Evolutionary conservation across 2,113 vertebrate genomes (phyloP).

Genomic region (Phylloscopus trochilus): DNA sequence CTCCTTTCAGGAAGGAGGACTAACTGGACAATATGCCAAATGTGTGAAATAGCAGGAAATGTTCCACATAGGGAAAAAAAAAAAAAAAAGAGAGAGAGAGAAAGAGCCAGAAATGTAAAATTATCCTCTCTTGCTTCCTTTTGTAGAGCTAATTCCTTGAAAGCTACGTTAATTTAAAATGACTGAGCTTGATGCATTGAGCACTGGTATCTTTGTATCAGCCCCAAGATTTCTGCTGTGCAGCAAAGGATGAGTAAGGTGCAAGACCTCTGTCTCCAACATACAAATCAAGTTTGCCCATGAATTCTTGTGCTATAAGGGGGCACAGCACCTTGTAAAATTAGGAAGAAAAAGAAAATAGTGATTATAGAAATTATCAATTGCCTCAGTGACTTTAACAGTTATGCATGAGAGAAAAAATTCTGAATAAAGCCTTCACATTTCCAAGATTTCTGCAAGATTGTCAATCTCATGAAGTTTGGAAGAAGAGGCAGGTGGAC

Average conservation of each 20-base stretch:
- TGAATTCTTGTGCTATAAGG: neutral
- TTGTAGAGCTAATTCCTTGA: neutral
- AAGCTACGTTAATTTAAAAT: neutral
- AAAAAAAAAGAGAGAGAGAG: neutral
- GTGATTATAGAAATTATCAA: neutral
- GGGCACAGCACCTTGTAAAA: neutral
- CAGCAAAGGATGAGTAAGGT: neutral
- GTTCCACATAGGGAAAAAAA: neutral
- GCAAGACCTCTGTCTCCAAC: neutral
- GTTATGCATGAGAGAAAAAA: neutral
- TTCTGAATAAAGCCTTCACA: neutral
- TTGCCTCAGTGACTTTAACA: neutral
- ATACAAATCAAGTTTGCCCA: neutral
- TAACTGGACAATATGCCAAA: neutral
- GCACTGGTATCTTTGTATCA: neutral
- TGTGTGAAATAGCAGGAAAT: neutral
- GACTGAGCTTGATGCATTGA: neutral
- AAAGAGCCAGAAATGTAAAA: neutral
- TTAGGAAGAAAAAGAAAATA: neutral
- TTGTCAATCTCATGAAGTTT: neutral
- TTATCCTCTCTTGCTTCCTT: neutral
- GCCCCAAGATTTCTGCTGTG: neutral
- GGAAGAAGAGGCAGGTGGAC: neutral
- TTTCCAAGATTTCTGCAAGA: neutral
- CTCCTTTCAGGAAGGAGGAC: neutral